phyloP scores from a whole-genome alignment of 2,113 vertebrate species.

The Oryzias celebensis region DNA sequence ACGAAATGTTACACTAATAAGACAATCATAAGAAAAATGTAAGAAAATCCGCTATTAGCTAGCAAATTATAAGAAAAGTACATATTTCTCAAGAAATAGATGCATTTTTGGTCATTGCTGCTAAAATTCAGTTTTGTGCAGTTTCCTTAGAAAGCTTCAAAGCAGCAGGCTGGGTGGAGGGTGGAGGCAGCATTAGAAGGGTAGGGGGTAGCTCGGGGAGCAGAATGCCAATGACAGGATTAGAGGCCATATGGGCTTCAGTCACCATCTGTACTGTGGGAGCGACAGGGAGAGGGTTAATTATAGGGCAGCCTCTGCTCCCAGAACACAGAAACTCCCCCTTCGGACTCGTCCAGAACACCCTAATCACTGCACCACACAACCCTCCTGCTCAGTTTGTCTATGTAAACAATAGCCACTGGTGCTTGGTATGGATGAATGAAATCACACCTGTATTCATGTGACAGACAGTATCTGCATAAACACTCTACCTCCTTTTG shows the following conservation, averaged over 20 bases:
- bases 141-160: slow-evolving; percentile 53
- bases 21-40: not conserved
- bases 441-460: slow-evolving; percentile 65
- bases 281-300: slow-evolving; percentile 83
- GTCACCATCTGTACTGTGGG: slow-evolving; percentile 83
- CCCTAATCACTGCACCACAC: slow-evolving; percentile 74
- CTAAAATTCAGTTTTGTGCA: slow-evolving; percentile 9
- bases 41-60: too few relatives aligned
- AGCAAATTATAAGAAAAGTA: too few relatives aligned
- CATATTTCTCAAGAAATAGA: slow-evolving; percentile 1
- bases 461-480: slow-evolving; percentile 21
- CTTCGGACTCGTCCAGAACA: slow-evolving; percentile 61
- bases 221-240: slow-evolving; percentile 83
- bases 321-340: slow-evolving; percentile 69
- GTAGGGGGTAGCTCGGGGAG: slow-evolving; percentile 67
- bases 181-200: slow-evolving; percentile 44
- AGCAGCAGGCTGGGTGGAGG: slow-evolving; percentile 30
- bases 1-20: not conserved
- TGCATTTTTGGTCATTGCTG: slow-evolving; percentile 1
- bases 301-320: slow-evolving; percentile 79
- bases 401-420: slow-evolving; percentile 67
- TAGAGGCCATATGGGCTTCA: slow-evolving; percentile 83
- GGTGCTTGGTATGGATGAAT: slow-evolving; percentile 47
- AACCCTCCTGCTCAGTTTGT: slow-evolving; percentile 64
- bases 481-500: slow-evolving; percentile 4